Evolutionary conservation across 2,888 invertebrate genomes (phyloP), one percentile per base, ranked within the genome.

Genomic region (Sepiola atlantica): DNA sequence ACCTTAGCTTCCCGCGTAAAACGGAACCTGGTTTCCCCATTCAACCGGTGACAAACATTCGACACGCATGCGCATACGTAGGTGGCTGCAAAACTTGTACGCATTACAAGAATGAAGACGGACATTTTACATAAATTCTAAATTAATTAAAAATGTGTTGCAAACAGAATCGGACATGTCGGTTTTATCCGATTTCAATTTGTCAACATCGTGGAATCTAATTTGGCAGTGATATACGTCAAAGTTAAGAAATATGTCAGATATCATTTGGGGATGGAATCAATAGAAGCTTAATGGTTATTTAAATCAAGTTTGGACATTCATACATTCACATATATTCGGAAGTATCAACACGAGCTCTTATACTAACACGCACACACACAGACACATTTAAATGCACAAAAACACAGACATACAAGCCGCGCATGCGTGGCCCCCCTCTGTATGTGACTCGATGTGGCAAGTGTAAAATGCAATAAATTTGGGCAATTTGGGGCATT

Each of bases 181-280:
- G 77, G 32, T 77, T 77, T 77, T 32, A 77, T 77, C n/a, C 77
- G 4, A 32, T 77, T 77, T 77, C 77, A 32, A 77, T 77, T 32
- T 77, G 77, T 77, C 77, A 77, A 77, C 77, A 32, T 77, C n/a
- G 32, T n/a, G 77, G 77, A 77, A 77, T 77, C 77, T 77, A 77
- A 77, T 77, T 77, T 77, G n/a, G 14, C n/a, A 77, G 1, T 32
- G 77, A 32, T 77, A 77, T 77, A 77, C 77, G n/a, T 16, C 16
- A n/a, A 32, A 77, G 77, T 77, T 32, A n/a, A 16, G 1, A n/a
- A 14, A 77, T 16, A 16, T 77, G 77, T 32, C 77, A 77, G 32
- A 77, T 77, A 14, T 77, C n/a, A 77, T 77, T 77, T 77, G 0
- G n/a, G 16, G n/a, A 77, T 14, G n/a, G 14, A 77, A 77, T n/a